These are phyloP conservation scores for Platycheirus albimanus DNA, from an alignment of 2,888 invertebrate species.

Conservation along the genomic window DNA sequence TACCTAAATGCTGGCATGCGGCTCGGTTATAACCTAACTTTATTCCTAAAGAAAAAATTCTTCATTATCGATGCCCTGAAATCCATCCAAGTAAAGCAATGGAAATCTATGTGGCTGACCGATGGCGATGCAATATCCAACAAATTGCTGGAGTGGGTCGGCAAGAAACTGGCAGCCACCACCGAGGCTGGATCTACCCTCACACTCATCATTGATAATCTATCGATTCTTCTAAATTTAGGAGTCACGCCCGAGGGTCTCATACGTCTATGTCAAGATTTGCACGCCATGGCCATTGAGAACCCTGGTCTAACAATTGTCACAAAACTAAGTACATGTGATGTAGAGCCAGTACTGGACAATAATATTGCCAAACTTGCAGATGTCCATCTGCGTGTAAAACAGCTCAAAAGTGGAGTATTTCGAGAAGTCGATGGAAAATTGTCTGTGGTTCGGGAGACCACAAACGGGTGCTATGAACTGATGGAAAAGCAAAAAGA, in stretches of 20 bases:
- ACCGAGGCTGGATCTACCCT: slow-evolving; percentile 79
- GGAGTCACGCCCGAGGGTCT: slow-evolving; percentile 80
- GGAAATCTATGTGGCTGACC: slow-evolving; percentile 79
- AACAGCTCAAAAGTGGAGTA: slow-evolving; percentile 88
- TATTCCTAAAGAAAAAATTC: slow-evolving; percentile 83
- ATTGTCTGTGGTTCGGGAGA: slow-evolving; percentile 82
- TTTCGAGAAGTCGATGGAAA: slow-evolving; percentile 89
- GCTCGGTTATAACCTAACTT: slow-evolving; percentile 88
- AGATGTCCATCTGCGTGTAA: slow-evolving; percentile 86
- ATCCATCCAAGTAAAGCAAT: slow-evolving; percentile 82
- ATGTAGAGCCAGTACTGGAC: slow-evolving; percentile 85
- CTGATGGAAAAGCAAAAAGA: slow-evolving; percentile 79
- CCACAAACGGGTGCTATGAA: slow-evolving; percentile 77
- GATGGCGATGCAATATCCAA: slow-evolving; percentile 81
- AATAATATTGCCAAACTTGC: slow-evolving; percentile 86
- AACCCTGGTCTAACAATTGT: slow-evolving; percentile 83
- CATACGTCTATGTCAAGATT: slow-evolving; percentile 78
- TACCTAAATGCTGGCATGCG: slow-evolving; percentile 90
- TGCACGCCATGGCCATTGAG: slow-evolving; percentile 77
- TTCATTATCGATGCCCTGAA: slow-evolving; percentile 84
- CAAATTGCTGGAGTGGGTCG: slow-evolving; percentile 77
- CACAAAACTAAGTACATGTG: slow-evolving; percentile 85
- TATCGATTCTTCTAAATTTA: slow-evolving; percentile 88
- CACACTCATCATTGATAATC: slow-evolving; percentile 88
- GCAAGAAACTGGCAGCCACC: slow-evolving; percentile 75